Percentiles rank a stretch among this genome's conserved stretches.
These are phyloP conservation scores for Orchestia grillus DNA, from an alignment of 1,140 invertebrate genomes.

Conservation along the genomic window DNA sequence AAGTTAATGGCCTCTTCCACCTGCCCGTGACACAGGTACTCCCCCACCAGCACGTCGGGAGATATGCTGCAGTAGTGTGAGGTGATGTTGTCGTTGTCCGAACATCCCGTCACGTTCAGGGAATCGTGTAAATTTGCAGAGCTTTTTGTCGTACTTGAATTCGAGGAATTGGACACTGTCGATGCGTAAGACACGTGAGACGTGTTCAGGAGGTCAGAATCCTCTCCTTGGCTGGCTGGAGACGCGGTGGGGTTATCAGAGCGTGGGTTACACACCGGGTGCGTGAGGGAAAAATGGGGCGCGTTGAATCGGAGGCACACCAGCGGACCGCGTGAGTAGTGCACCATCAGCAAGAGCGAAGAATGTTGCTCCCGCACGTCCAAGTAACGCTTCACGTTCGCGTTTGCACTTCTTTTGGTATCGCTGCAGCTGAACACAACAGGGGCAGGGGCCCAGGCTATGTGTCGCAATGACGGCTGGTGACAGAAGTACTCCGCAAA, in stretches of 20 bases:
- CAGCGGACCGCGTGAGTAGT: slow-evolving; percentile 63
- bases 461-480: slow-evolving; percentile 75
- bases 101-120: background rate
- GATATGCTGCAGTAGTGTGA: slow-evolving; percentile 69
- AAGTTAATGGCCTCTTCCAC: slow-evolving; percentile 80
- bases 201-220: background rate
- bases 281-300: slow-evolving; percentile 32
- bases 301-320: slow-evolving; percentile 62
- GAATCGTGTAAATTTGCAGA: background rate
- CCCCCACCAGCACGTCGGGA: slow-evolving; percentile 76
- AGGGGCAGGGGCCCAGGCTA: slow-evolving; percentile 73
- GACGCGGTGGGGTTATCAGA: background rate
- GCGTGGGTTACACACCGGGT: slow-evolving; percentile 14
- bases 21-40: slow-evolving; percentile 78
- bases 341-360: slow-evolving; percentile 59
- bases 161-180: background rate
- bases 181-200: background rate
- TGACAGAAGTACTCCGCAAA: slow-evolving; percentile 79
- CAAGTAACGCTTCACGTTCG: slow-evolving; percentile 13
- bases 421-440: slow-evolving; percentile 28
- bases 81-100: background rate
- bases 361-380: slow-evolving; percentile 45
- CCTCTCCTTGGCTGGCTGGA: background rate
- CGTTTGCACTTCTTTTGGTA: background rate
- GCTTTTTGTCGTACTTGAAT: slow-evolving; percentile 10